Conservation (phyloP, 2,888 invertebrate species). For the Aphodius granarius region DNA sequence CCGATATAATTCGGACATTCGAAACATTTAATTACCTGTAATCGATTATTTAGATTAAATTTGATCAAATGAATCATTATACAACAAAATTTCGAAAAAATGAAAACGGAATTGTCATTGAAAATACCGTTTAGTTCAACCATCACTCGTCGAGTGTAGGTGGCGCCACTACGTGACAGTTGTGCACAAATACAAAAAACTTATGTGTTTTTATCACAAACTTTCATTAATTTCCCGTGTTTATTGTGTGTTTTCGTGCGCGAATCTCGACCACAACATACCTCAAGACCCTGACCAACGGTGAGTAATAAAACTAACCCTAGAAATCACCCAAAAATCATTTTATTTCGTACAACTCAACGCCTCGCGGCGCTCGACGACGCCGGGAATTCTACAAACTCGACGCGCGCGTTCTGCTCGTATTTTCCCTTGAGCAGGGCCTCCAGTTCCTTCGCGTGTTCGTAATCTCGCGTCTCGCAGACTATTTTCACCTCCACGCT, state of each 20-base stretch:
- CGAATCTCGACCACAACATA: background rate
- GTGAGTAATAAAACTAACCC: background rate
- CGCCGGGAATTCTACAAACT: constrained; percentile 22
- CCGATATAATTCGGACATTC: background rate
- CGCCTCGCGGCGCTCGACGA: background rate
- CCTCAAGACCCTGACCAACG: background rate
- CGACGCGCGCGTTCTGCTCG: constrained; percentile 41
- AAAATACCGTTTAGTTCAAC: background rate
- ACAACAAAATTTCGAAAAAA: background rate
- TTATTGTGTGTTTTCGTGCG: background rate
- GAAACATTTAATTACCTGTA: background rate
- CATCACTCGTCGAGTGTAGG: background rate
- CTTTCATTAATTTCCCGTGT: background rate
- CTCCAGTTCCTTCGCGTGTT: constrained; percentile 70
- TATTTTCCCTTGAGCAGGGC: constrained; percentile 60
- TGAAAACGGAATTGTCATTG: background rate
- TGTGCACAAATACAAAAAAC: background rate
- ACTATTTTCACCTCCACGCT: constrained; percentile 84
- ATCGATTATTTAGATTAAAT: background rate
- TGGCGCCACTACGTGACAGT: background rate
- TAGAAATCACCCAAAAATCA: background rate
- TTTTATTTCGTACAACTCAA: background rate
- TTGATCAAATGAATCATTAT: background rate
- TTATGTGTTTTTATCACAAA: background rate
- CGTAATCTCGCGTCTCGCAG: constrained; percentile 83